phyloP scores from a whole-genome alignment of 2,888 invertebrate species.

The Stenolophus ochropezus region DNA sequence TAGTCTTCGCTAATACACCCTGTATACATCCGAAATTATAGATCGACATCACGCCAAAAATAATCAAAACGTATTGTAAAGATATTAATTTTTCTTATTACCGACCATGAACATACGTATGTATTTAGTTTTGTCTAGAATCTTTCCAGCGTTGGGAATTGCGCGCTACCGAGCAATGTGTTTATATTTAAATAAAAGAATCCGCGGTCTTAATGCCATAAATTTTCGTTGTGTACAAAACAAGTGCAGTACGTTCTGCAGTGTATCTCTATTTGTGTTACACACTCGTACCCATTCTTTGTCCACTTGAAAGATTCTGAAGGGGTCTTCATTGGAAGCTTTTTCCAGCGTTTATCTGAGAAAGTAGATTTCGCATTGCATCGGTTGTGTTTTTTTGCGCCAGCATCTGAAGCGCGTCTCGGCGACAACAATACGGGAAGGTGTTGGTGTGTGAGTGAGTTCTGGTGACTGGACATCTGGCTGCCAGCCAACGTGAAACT shows the following conservation, averaged over 20 bases:
- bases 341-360: slow-evolving; percentile 38
- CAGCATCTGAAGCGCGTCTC: slow-evolving; percentile 49
- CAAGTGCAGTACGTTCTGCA: slow-evolving; percentile 10
- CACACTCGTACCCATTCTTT: not conserved
- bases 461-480: slow-evolving; percentile 54
- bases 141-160: too few species aligned
- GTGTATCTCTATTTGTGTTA: not conserved
- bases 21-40: too few species aligned
- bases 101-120: too few species aligned
- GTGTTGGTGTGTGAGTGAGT: slow-evolving; percentile 47
- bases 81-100: too few species aligned
- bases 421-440: slow-evolving; percentile 46
- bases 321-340: slow-evolving; percentile 40
- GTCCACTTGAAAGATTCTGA: slow-evolving; percentile 40
- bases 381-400: slow-evolving; percentile 44
- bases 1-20: too few species aligned
- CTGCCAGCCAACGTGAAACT: slow-evolving; percentile 25
- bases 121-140: too few species aligned
- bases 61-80: too few species aligned
- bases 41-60: too few species aligned
- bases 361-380: slow-evolving; percentile 24
- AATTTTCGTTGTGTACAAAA: not conserved
- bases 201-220: not conserved
- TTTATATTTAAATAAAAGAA: not conserved
- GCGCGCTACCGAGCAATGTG: not conserved